These are phyloP conservation scores for Trichechus manatus DNA, from an alignment of 2,113 vertebrate genomes.

Conservation along the genomic window DNA sequence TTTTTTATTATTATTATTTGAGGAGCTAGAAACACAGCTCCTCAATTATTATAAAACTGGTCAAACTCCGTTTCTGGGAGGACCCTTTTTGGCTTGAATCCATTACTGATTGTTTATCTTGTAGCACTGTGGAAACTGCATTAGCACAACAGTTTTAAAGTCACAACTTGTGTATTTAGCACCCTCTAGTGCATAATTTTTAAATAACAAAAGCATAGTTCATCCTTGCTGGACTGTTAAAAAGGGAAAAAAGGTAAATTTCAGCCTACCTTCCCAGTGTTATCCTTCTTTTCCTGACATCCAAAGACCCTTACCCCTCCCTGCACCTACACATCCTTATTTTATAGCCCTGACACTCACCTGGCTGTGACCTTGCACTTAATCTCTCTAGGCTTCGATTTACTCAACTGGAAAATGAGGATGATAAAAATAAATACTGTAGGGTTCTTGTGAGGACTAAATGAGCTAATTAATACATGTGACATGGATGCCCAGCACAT, in stretches of 20 bases:
- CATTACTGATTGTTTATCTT: conserved; percentile 25
- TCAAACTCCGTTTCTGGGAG: background rate
- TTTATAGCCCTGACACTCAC: background rate
- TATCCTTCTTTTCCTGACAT: conserved; percentile 21
- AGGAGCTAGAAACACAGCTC: conserved; percentile 9
- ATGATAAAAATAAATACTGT: background rate
- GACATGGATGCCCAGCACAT: background rate
- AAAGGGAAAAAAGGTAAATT: conserved; percentile 39
- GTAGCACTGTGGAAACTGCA: conserved; percentile 40
- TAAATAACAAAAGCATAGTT: background rate
- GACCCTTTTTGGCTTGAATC: conserved; percentile 56
- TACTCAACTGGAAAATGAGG: conserved; percentile 28
- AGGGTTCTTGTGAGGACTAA: background rate
- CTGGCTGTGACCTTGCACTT: conserved; percentile 8
- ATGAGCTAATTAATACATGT: background rate
- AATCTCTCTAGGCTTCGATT: background rate
- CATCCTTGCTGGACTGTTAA: background rate
- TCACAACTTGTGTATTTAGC: conserved; percentile 47
- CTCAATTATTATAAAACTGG: conserved; percentile 5
- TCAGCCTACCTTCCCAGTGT: background rate
- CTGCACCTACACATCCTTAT: background rate
- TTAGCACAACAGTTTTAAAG: background rate
- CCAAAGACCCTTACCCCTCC: background rate
- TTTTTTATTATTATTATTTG: conserved; percentile 5
- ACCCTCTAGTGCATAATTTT: conserved; percentile 74